Base-by-base conservation (phyloP, 2,113 vertebrate genomes). In the Ophthalmolycus amberensis region DNA sequence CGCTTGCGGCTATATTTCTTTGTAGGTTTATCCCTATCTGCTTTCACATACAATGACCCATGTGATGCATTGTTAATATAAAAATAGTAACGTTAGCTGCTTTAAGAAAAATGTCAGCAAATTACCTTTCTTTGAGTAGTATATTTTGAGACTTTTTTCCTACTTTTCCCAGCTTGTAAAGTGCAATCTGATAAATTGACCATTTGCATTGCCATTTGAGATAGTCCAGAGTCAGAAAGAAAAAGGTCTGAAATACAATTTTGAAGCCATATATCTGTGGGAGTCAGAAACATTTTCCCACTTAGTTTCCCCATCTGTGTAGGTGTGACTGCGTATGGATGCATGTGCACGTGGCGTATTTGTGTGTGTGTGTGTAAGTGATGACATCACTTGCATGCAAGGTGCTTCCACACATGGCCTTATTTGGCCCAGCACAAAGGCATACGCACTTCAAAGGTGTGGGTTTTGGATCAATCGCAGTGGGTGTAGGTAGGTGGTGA, bases 351-450 rank as follows among this genome's bases (percentile, higher is more conserved):
- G 64, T 50, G n/a, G 68, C 25, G 15, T 50, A 66, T 75, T 29
- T 73, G 56, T 20, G 58, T 78, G 65, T 54, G 25, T 70, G 34
- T 42, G 22, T 71, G 22, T 37, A 54, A 79, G 83, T 87, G 70
- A 85, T 84, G 73, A 89, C 90, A 85, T 90, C 88, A 89, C 78
- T 76, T 46, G 60, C 56, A 77, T 80, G 73, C 80, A 80, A 86
- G 71, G 38, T 40, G 80, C 75, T 77, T 70, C 44, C 69, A 67
- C 34, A 69, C 71, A 83, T 42, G 76, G 54, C 48, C 65, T 63
- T 77, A 88, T 92, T 93, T 93, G 90, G 90, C 92, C 82, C 29
- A 0, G 79, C 82, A 93, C 92, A 93, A 91, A 92, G 83, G 83
- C 85, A 71, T 77, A 67, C 81, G 74, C 77, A 85, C 91, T 90